Evolutionary conservation across 1,140 invertebrate species (phyloP), one percentile per base, ranked within the genome.

Genomic region (Apis laboriosa): DNA sequence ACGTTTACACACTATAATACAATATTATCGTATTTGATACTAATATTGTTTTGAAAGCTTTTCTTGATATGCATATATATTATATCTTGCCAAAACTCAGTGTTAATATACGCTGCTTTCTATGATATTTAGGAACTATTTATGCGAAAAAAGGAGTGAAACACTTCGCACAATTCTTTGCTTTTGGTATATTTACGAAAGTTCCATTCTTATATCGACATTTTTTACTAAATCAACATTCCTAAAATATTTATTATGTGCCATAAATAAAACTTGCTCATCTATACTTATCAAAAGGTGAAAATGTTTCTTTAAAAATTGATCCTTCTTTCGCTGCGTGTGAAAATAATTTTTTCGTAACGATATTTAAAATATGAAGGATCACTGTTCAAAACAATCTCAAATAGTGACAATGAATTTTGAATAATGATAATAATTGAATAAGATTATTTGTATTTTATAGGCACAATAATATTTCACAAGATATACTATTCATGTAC

Each of bases 1-100:
- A 78, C 87, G 88, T 88, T 88, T 88, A 83, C 74, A 84, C 76
- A 88, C 64, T 88, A 67, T 64, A 63, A 85, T 58, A 83, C 84
- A 66, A 88, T 86, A 80, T 61, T 80, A 80, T 86, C 76, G 63
- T 86, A 80, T 88, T 88, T 88, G 86, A 88, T 89, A 89, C 72
- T 63, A 74, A 89, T 89, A 84, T 89, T 88, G 71, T 89, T 89
- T 89, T 64, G 84, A 88, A 61, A 60, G 87, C 87, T 89, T 89
- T 89, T 86, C 81, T 89, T 89, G 86, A 87, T 85, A 88, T 43
- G 84, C 76, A 84, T 77, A 76, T 77, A 84, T 80, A 83, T 63
- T 86, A 13, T 67, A 71, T 53, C 70, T 85, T 84, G 83, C 84
- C 81, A 89, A 89, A 87, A 84, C 71, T 88, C 74, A 84, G 79